These are phyloP conservation scores for Drosophila arizonae DNA, from an alignment of 1,140 invertebrate genomes.

Conservation along the genomic window DNA sequence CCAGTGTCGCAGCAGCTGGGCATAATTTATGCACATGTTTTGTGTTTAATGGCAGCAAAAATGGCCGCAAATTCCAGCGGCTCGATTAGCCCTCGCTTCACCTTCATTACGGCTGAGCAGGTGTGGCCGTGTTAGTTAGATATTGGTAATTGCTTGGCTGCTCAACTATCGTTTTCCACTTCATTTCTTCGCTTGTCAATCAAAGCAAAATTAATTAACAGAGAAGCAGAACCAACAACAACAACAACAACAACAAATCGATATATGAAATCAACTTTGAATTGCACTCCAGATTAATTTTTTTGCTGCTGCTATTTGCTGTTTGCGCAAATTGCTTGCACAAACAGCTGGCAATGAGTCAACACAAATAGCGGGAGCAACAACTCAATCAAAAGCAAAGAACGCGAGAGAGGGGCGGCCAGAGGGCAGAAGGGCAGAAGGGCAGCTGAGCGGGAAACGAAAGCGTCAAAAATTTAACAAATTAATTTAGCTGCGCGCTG, in stretches of 20 bases:
- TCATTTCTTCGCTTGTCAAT: constrained; percentile 39
- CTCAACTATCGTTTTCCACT: background rate
- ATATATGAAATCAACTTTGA: constrained; percentile 41
- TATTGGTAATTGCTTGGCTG: background rate
- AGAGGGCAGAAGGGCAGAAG: background rate
- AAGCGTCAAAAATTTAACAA: constrained; percentile 4
- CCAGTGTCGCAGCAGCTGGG: constrained; percentile 18
- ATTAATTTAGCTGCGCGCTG: constrained; percentile 10
- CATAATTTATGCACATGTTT: constrained; percentile 45
- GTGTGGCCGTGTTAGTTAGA: constrained; percentile 1
- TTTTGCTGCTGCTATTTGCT: constrained; percentile 11
- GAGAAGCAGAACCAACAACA: constrained; percentile 6
- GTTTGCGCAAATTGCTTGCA: constrained; percentile 36
- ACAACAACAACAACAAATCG: constrained; percentile 27
- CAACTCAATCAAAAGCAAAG: constrained; percentile 60
- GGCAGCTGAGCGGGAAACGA: background rate
- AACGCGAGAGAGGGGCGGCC: background rate
- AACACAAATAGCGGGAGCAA: constrained; percentile 47
- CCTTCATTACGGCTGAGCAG: constrained; percentile 53
- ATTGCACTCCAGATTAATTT: constrained; percentile 31
- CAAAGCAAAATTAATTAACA: constrained; percentile 73
- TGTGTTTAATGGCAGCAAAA: constrained; percentile 8
- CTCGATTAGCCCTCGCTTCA: constrained; percentile 74
- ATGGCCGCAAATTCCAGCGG: constrained; percentile 51
- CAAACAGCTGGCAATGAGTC: constrained; percentile 44